These are phyloP conservation scores for Orius laevigatus DNA, from an alignment of 1,140 invertebrate species.

Conservation along the genomic window DNA sequence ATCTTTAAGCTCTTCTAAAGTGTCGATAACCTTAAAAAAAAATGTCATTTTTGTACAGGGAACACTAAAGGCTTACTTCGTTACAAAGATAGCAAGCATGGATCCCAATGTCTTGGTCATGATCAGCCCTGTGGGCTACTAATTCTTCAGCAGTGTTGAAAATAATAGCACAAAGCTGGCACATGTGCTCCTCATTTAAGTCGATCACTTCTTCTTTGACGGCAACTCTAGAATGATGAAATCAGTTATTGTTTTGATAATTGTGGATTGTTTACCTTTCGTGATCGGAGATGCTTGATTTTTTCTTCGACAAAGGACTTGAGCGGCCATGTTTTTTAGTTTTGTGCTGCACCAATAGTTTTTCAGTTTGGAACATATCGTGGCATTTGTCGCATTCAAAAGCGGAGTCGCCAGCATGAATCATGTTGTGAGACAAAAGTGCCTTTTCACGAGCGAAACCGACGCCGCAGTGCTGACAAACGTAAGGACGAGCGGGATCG, in stretches of 20 bases:
- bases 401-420: constrained; percentile 42
- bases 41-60: too few relatives aligned
- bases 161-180: constrained; percentile 56
- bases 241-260: neutral
- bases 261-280: neutral
- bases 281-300: neutral
- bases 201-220: constrained; percentile 29
- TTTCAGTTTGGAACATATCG: constrained; percentile 61
- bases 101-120: constrained; percentile 7
- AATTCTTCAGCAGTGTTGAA: constrained; percentile 55
- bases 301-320: neutral
- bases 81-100: constrained; percentile 12
- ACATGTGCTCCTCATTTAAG: constrained; percentile 35
- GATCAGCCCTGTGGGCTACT: constrained; percentile 42
- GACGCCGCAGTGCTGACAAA: constrained; percentile 61
- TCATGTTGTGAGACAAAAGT: constrained; percentile 48
- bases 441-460: constrained; percentile 66
- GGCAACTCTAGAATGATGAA: constrained; percentile 14
- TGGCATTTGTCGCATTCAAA: constrained; percentile 57
- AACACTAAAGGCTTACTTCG: too few relatives aligned
- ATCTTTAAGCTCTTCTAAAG: constrained; percentile 35
- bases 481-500: constrained; percentile 57
- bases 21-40: constrained; percentile 30
- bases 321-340: constrained; percentile 1
- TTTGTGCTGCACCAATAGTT: constrained; percentile 31